These are phyloP conservation scores for Zeugodacus cucurbitae DNA, from an alignment of 1,140 invertebrate genomes.

Conservation along the genomic window DNA sequence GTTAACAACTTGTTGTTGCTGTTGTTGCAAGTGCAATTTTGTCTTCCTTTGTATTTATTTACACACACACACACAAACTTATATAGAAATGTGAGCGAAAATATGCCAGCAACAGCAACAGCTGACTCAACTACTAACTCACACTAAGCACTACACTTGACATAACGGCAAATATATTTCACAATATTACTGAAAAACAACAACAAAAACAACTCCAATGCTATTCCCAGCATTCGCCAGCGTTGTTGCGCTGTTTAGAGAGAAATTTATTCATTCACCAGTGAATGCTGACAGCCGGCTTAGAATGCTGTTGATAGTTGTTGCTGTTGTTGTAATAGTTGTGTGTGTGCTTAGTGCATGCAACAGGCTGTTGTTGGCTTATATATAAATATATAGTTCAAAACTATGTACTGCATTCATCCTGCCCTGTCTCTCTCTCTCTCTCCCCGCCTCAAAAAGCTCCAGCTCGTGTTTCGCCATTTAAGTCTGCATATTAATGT, in stretches of 20 bases:
- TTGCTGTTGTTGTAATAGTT: too few species aligned
- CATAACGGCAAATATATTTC: neutral
- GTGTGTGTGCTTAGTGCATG: neutral
- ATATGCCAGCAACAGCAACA: neutral
- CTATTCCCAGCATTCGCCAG: neutral
- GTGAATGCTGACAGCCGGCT: neutral
- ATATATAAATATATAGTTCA: neutral
- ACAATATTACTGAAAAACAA: neutral
- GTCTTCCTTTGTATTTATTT: neutral
- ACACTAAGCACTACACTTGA: neutral
- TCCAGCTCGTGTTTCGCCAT: neutral
- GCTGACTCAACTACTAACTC: neutral
- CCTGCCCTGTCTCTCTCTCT: neutral
- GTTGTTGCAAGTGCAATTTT: neutral
- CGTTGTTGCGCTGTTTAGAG: neutral
- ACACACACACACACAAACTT: too few species aligned
- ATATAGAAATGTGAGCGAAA: neutral
- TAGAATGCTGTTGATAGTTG: neutral
- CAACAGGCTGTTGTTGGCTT: neutral
- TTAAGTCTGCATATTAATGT: too few species aligned
- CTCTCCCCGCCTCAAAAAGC: neutral
- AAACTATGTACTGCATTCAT: neutral
- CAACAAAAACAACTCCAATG: neutral
- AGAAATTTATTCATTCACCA: conserved; percentile 31
- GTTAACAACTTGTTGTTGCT: neutral